Evolutionary conservation across 2,113 vertebrate species (phyloP).

Genomic region (Coptodon rendalli): DNA sequence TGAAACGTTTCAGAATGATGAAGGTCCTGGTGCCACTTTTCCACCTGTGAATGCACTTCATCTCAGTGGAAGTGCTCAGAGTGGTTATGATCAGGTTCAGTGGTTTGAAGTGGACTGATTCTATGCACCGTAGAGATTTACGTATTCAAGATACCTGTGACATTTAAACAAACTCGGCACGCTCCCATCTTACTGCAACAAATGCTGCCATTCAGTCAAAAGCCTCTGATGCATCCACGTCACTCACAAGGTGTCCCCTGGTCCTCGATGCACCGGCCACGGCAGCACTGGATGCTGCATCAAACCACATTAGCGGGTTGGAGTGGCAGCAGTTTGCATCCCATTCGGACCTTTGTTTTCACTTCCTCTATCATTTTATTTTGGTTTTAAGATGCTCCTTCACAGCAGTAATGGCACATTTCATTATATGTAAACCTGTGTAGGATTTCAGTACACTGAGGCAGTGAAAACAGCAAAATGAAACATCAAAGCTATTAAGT

Average conservation of each 20-base stretch:
- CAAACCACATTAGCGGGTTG: not conserved
- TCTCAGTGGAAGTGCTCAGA: not conserved
- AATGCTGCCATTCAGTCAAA: not conserved
- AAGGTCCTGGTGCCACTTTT: not conserved
- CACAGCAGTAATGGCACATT: not conserved
- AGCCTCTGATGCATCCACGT: not conserved
- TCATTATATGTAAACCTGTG: not conserved
- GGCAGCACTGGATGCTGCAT: not conserved
- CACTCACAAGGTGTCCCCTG: fast-evolving
- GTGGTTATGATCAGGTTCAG: not conserved
- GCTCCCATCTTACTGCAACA: not conserved
- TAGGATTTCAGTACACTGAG: fast-evolving
- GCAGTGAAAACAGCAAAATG: not conserved
- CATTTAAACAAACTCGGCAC: not conserved
- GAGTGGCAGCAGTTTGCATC: not conserved
- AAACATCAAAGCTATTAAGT: not conserved
- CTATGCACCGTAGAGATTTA: not conserved
- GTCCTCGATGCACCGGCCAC: not conserved
- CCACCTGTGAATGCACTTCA: fast-evolving
- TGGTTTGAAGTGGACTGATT: not conserved
- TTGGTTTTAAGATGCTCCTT: not conserved
- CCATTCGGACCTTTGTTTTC: not conserved
- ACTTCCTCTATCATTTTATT: not conserved
- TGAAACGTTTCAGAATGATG: not conserved
- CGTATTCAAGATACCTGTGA: not conserved